A percentile compares a stretch with the other conserved stretches of the same genome.
Conservation (phyloP, 37 sponge, comb jelly and placozoan genomes). For the Bolinopsis microptera region DNA sequence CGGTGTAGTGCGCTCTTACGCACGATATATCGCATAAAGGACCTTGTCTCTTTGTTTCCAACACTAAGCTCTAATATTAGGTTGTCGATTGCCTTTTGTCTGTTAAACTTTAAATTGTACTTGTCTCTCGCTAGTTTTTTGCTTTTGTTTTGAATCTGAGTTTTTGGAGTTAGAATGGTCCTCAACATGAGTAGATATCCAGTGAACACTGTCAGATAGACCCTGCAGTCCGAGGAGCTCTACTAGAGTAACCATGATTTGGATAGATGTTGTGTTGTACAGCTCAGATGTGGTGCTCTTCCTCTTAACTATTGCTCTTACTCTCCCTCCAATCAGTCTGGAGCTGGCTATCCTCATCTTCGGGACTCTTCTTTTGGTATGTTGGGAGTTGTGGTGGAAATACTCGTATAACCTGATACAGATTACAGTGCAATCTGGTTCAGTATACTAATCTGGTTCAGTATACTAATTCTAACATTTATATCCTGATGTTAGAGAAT, state of each 20-base stretch:
- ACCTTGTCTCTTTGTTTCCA: background rate
- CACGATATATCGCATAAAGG: background rate
- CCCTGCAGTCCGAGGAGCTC: too few species aligned
- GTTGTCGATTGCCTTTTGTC: background rate
- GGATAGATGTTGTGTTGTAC: background rate
- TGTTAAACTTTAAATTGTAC: background rate
- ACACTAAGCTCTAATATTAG: background rate
- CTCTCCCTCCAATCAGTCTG: background rate
- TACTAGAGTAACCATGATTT: too few species aligned
- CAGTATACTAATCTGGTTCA: too few species aligned
- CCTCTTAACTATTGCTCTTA: background rate
- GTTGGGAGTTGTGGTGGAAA: too few species aligned
- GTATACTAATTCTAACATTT: too few species aligned
- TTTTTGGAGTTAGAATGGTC: too few species aligned
- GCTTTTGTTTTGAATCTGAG: too few species aligned
- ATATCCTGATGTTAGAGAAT: too few species aligned
- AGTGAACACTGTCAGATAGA: too few species aligned
- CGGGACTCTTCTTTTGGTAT: background rate
- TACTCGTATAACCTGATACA: too few species aligned
- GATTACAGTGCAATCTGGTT: too few species aligned
- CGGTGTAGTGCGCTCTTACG: background rate
- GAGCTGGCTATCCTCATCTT: background rate
- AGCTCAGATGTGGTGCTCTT: background rate
- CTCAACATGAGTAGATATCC: too few species aligned
- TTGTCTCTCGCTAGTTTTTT: background rate